Base-by-base conservation (phyloP, 2,888 invertebrate genomes). In the Xanthorhoe spadicearia region DNA sequence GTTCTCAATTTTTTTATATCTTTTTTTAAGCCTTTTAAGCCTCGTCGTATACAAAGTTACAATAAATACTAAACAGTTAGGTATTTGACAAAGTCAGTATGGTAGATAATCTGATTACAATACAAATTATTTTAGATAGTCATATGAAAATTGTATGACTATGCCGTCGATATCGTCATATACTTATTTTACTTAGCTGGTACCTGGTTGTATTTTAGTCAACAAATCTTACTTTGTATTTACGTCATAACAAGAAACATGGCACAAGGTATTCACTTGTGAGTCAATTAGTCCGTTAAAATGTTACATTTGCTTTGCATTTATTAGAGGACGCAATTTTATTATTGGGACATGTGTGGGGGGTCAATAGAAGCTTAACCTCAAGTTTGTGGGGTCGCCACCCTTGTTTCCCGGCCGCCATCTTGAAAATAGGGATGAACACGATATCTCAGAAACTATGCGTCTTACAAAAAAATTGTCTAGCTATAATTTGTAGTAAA, bases 201-300 rank as follows among this genome's bases (percentile, higher is more conserved):
- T n/a, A 38, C 52, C 38, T 60, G 52, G 38, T 2, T 19, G 28
- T 32, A 17, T 49, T 60, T 59, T 58, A n/a, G 50, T 64, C 58
- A 59, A 54, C 13, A 38, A 46, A 46, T 61, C 17, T 53, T 55
- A n/a, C n/a, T 56, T 61, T 53, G 58, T 60, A 64, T 64, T 70
- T 57, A 69, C 61, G 64, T 68, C 32, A 61, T 66, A 67, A 64
- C 19, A 67, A 60, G 62, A 77, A 78, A 85, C 81, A 91, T 90
- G 91, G 90, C 91, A 92, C 91, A 85, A 89, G 89, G 85, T 81
- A 87, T 88, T 89, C 86, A 89, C 87, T 89, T 90, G 85, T 89
- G 87, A 85, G 87, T 88, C 83, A 80, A n/a, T n/a, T n/a, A n/a
- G n/a, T n/a, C n/a, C n/a, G n/a, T n/a, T n/a, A n/a, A n/a, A n/a